These are phyloP conservation scores for Morpho helenor DNA, from an alignment of 2,888 invertebrate species.

Conservation along the genomic window DNA sequence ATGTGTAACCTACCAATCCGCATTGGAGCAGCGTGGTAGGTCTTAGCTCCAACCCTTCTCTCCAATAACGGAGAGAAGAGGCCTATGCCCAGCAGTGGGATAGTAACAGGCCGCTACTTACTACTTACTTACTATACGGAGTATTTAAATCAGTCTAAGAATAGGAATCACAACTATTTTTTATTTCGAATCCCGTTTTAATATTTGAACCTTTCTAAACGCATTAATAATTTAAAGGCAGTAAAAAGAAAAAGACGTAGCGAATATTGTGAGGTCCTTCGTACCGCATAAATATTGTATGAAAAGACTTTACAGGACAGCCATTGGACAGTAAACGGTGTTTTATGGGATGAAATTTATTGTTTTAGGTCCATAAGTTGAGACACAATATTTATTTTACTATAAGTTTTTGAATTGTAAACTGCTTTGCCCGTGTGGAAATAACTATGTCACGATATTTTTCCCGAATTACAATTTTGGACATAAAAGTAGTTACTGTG, in stretches of 20 bases:
- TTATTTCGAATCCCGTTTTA: slow-evolving; percentile 21
- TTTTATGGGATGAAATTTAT: slow-evolving; percentile 71
- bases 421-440: neutral
- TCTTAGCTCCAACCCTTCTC: too few relatives aligned
- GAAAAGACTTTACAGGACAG: slow-evolving; percentile 60
- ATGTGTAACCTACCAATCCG: too few relatives aligned
- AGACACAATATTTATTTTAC: slow-evolving; percentile 39
- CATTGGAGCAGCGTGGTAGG: too few relatives aligned
- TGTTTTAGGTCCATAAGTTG: slow-evolving; percentile 59
- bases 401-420: slow-evolving; percentile 46
- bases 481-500: too few relatives aligned
- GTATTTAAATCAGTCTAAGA: neutral
- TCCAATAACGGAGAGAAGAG: too few relatives aligned
- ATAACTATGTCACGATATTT: too few relatives aligned
- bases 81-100: too few relatives aligned
- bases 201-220: slow-evolving; percentile 30
- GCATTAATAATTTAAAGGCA: slow-evolving; percentile 37
- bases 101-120: too few relatives aligned
- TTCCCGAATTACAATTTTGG: too few relatives aligned
- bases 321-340: slow-evolving; percentile 67
- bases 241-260: slow-evolving; percentile 34
- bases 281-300: slow-evolving; percentile 67
- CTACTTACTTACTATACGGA: too few relatives aligned
- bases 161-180: slow-evolving; percentile 14
- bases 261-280: slow-evolving; percentile 26